Conservation (phyloP, 1,140 invertebrate genomes). For the Parasteatoda tepidariorum region DNA sequence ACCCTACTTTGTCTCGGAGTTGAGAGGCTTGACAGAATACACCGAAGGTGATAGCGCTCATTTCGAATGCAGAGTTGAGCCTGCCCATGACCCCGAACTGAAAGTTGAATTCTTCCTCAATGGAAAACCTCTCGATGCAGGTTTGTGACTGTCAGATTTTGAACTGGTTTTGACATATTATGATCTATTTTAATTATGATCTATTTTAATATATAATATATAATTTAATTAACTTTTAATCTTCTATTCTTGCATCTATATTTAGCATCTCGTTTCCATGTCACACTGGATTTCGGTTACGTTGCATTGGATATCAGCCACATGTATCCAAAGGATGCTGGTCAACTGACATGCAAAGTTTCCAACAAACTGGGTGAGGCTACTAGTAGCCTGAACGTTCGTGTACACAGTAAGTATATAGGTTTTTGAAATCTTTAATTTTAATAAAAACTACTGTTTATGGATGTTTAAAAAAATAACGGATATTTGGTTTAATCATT, state of each 20-base stretch:
- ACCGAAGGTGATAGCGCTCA: conserved; percentile 90
- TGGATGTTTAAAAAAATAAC: not conserved
- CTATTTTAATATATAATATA: no score
- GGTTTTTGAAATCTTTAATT: not conserved
- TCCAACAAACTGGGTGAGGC: conserved; percentile 89
- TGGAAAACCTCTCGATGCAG: conserved; percentile 72
- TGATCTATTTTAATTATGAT: not conserved
- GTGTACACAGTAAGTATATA: conserved; percentile 71
- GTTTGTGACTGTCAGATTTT: no score
- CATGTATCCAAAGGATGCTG: conserved; percentile 91
- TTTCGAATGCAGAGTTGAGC: conserved; percentile 77
- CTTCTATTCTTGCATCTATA: no score
- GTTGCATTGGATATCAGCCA: conserved; percentile 91
- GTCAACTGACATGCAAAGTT: conserved; percentile 90
- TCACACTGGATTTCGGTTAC: conserved; percentile 95
- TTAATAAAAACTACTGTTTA: not conserved
- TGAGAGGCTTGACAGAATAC: conserved; percentile 85
- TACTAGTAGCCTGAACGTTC: conserved; percentile 82
- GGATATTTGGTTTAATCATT: no score
- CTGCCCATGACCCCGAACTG: conserved; percentile 90
- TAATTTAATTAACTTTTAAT: no score
- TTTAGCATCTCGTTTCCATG: conserved; percentile 83
- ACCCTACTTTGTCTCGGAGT: conserved; percentile 85
- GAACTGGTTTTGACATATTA: no score
- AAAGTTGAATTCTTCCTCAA: conserved; percentile 84